Evolutionary conservation across 2,888 invertebrate genomes (phyloP), one percentile per base, ranked within the genome.

Genomic region (Lithophane leautieri): DNA sequence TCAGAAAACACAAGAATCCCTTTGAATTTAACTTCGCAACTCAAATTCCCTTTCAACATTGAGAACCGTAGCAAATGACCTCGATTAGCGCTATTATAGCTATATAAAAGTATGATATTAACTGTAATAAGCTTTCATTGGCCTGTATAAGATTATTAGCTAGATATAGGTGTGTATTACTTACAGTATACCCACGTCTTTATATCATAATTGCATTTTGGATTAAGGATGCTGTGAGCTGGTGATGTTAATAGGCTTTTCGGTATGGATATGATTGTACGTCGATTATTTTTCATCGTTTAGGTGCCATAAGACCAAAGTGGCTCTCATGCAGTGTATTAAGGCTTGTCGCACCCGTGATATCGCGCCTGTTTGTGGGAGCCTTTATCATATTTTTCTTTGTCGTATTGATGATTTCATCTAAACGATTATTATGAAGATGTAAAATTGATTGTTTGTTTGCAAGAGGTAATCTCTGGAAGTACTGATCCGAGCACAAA

Each of bases 21-120:
- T 66, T 66, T 56, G 28, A 72, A 62, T 25, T 19, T 0, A 60
- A 65, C 28, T 62, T 54, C 0, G 42, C 42, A 52, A 65, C 56
- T 70, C 1, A 40, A 44, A 42, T 34, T 50, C 19, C n/a, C 52
- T 60, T 22, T 22, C 65, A 67, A 79, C 56, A 44, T 88, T 86
- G 88, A 86, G 86, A 83, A 78, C 73, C 88, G 14, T 60, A 47
- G 81, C 50, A 66, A 82, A 82, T 76, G 73, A 79, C 80, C 82
- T 83, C 82, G 80, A 86, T 86, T 84, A 88, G 82, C 66, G 83
- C 85, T 76, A 83, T 89, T 87, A 89, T 88, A 76, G 88, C 84
- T 73, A 67, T 85, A 88, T 90, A 90, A 90, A 90, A 89, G 86
- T 83, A 52, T 78, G 83, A 78, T 88, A 88, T 89, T 89, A 89